Evolutionary conservation across 2,888 invertebrate species (phyloP).

Genomic region (Rhagonycha lutea): DNA sequence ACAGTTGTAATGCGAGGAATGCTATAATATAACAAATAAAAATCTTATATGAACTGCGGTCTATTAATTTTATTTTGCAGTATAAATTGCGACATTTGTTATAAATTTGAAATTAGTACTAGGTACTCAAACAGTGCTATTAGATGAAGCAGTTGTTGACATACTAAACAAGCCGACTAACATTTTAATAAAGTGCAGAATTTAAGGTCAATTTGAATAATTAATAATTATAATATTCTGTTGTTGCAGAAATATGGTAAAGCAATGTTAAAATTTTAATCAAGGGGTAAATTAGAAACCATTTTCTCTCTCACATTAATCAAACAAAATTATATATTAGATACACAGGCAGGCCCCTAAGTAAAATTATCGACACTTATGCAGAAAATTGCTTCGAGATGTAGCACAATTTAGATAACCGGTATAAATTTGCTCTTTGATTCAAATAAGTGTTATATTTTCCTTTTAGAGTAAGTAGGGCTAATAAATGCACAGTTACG

Average conservation of each 20-base stretch:
- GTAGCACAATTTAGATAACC: background rate
- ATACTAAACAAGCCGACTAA: background rate
- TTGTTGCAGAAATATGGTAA: background rate
- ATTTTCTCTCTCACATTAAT: background rate
- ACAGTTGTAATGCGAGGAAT: background rate
- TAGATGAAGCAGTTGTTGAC: background rate
- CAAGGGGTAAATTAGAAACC: background rate
- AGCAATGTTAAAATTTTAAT: background rate
- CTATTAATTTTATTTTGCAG: background rate
- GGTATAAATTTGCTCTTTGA: background rate
- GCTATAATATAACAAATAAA: background rate
- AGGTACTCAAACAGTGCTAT: background rate
- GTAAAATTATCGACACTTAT: background rate
- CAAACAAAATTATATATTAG: background rate
- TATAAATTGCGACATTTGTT: background rate
- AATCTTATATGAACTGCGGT: background rate
- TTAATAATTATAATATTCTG: background rate
- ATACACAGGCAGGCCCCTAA: no score
- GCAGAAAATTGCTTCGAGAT: background rate
- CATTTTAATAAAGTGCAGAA: background rate
- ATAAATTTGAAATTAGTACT: background rate
- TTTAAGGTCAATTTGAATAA: background rate
- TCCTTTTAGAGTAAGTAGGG: background rate
- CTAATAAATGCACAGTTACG: background rate
- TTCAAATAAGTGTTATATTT: background rate